Evolutionary conservation across 2,888 invertebrate species (phyloP), one percentile per base, ranked within the genome.

Genomic region (Campoplex capitator): DNA sequence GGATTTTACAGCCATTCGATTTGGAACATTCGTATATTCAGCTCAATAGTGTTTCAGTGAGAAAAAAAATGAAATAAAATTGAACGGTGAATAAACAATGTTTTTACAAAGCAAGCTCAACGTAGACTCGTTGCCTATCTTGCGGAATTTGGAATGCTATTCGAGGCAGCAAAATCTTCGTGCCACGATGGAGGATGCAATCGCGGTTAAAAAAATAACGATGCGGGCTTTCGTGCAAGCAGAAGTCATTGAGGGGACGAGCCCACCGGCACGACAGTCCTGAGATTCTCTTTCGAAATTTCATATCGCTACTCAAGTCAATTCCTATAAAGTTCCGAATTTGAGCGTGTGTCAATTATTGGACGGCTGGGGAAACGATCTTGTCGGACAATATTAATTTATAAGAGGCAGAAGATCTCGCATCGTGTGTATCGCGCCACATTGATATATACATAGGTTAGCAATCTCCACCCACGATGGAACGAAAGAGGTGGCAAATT

Each of bases 341-440:
- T 11, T 80, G n/a, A 62, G 70, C 54, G 67, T 82, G 62, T 58
- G 74, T 18, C 76, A 75, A 82, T 84, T 84, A 83, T 84, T 88
- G 83, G 88, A 81, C 83, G 85, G 83, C 83, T 87, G 82, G 71
- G 58, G 28, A 75, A 62, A 45, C 77, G 87, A 86, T 87, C 87
- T 88, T 84, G 87, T 65, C 76, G 58, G 67, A 62, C 48, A 75
- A 84, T 84, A 84, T 84, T 23, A 23, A 81, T 84, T 74, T 67
- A 75, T 51, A 32, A 70, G 45, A 54, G 67, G 35, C 56, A 51
- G 51, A 77, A 48, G 54, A 42, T 65, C 77, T 68, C 56, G 28
- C 65, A 18, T 35, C 23, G n/a, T 42, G 9, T 42, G 9, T 42
- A 42, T 42, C 7, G 38, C 6, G 38, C 6, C 1, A 42, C 18